These are phyloP conservation scores for Galerucella pusilla DNA, from an alignment of 2,888 invertebrate genomes.

Conservation along the genomic window DNA sequence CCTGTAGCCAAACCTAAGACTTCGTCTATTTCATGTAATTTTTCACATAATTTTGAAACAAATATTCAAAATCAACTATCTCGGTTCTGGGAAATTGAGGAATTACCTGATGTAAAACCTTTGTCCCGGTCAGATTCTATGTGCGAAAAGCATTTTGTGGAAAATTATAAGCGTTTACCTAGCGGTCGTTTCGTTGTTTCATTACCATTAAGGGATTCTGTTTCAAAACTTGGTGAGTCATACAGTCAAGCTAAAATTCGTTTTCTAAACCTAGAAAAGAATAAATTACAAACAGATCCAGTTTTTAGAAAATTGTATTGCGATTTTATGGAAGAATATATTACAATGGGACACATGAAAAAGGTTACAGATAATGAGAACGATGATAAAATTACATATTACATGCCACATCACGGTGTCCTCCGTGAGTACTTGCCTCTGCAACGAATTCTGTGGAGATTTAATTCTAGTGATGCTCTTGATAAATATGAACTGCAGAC, in stretches of 20 bases:
- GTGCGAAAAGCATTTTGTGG: constrained; percentile 30
- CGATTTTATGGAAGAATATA: constrained; percentile 34
- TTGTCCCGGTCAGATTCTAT: constrained; percentile 24
- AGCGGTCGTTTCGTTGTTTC: constrained; percentile 37
- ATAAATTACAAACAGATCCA: constrained; percentile 28
- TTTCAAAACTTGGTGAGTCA: constrained; percentile 34
- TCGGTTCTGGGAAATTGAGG: constrained; percentile 1
- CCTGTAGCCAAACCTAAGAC: too few species aligned
- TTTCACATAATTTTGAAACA: background rate
- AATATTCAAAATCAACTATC: constrained; percentile 2
- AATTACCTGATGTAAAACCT: constrained; percentile 2
- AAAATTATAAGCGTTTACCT: constrained; percentile 19
- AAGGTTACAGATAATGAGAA: constrained; percentile 10
- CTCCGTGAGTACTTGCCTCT: too few species aligned
- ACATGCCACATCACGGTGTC: constrained; percentile 38
- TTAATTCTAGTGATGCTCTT: too few species aligned
- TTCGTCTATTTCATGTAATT: too few species aligned
- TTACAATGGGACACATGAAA: too few species aligned
- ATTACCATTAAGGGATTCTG: constrained; percentile 37
- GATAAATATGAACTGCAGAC: too few species aligned
- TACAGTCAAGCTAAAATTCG: constrained; percentile 26
- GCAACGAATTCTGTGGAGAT: too few species aligned
- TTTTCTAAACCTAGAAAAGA: constrained; percentile 34
- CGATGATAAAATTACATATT: constrained; percentile 18
- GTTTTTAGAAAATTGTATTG: constrained; percentile 31